Percentiles rank a stretch among this genome's conserved stretches.
These are phyloP conservation scores for Sebastes reedi DNA, from an alignment of 2,797 vertebrate genomes.

Conservation along the genomic window DNA sequence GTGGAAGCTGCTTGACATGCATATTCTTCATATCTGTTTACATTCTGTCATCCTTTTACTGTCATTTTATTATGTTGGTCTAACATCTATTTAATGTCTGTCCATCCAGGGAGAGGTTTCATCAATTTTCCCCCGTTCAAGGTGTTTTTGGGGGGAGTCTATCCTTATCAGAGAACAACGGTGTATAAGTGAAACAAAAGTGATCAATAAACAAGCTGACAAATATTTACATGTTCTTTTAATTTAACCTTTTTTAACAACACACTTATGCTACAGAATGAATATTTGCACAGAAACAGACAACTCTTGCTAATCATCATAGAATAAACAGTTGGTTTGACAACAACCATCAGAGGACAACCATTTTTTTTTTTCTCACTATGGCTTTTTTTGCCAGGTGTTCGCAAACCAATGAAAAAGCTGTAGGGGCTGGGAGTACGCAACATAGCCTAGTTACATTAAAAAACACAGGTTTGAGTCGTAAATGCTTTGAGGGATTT, in stretches of 20 bases:
- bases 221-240: constrained; percentile 67
- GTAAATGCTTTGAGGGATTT: constrained; percentile 22
- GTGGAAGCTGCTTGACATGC: not conserved
- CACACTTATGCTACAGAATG: constrained; percentile 73
- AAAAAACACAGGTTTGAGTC: constrained; percentile 21
- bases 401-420: constrained; percentile 30
- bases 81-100: not conserved
- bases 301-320: constrained; percentile 47
- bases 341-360: constrained; percentile 40
- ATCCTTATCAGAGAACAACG: not conserved
- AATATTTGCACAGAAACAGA: constrained; percentile 67
- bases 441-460: constrained; percentile 20
- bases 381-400: constrained; percentile 44
- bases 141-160: not conserved
- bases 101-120: not conserved
- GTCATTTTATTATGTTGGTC: not conserved
- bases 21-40: not conserved
- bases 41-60: not conserved
- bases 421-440: not conserved
- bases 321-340: constrained; percentile 58
- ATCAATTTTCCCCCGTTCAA: not conserved
- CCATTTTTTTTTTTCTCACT: constrained; percentile 15
- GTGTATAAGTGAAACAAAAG: not conserved
- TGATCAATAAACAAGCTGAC: constrained; percentile 21
- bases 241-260: constrained; percentile 64